These are phyloP conservation scores for Stichopus chloronotus DNA, from an alignment of 35 echinoderm and acorn worm species.

Conservation along the genomic window DNA sequence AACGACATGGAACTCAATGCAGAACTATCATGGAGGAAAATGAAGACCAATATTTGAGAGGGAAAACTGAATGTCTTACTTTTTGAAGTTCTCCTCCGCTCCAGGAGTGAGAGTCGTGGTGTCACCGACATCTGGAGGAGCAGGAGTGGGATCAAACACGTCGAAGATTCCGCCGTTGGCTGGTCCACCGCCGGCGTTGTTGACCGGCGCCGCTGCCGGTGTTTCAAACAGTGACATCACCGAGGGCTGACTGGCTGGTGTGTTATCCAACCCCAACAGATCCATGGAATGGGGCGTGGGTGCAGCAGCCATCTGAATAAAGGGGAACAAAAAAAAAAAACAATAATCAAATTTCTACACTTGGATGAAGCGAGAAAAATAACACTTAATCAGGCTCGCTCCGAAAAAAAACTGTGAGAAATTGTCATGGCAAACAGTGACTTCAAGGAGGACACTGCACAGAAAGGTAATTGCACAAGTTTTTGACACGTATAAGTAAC, in stretches of 20 bases:
- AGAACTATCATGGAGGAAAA: no score
- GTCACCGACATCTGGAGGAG: background rate
- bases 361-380: background rate
- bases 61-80: background rate
- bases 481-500: no score
- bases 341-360: background rate
- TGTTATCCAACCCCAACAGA: slow-evolving; percentile 74
- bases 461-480: no score
- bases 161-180: slow-evolving; percentile 70
- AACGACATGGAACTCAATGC: no score
- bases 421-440: no score
- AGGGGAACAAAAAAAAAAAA: background rate
- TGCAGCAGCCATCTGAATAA: slow-evolving; percentile 25
- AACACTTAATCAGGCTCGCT: no score
- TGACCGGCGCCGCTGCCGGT: background rate
- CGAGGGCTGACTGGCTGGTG: slow-evolving; percentile 55
- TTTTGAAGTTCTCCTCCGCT: slow-evolving; percentile 86
- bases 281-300: slow-evolving; percentile 68
- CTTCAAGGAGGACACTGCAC: no score
- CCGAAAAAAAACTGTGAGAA: no score
- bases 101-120: slow-evolving; percentile 61
- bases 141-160: slow-evolving; percentile 69
- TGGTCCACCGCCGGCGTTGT: background rate
- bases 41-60: no score
- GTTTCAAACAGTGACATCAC: slow-evolving; percentile 64